Evolutionary conservation across 1,140 invertebrate species (phyloP).

Genomic region (Halesus radiatus): DNA sequence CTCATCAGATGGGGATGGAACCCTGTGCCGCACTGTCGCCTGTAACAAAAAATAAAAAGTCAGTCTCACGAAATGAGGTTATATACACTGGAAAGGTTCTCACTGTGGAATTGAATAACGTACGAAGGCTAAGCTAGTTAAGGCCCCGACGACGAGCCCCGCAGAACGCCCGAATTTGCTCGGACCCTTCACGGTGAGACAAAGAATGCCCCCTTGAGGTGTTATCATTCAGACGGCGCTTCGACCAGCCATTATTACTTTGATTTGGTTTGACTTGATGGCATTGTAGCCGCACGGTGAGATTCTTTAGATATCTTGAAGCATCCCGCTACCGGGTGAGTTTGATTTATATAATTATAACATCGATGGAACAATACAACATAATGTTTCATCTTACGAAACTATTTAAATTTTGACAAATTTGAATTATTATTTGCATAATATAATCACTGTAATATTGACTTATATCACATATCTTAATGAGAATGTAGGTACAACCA

Average conservation of each 20-base stretch:
- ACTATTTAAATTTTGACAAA: no score
- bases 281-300: neutral
- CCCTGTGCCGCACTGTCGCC: constrained; percentile 65
- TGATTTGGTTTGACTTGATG: constrained; percentile 41
- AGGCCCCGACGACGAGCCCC: neutral
- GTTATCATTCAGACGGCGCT: constrained; percentile 52
- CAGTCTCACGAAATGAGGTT: constrained; percentile 33
- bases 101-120: constrained; percentile 38
- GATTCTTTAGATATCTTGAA: no score
- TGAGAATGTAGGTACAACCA: no score
- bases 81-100: constrained; percentile 22
- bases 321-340: no score
- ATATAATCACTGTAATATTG: no score
- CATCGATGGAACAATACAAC: no score
- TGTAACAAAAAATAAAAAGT: constrained; percentile 63
- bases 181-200: constrained; percentile 35
- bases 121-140: constrained; percentile 41
- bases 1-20: constrained; percentile 66
- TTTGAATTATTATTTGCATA: no score
- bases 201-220: constrained; percentile 36
- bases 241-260: constrained; percentile 54
- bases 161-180: neutral
- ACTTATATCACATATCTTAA: no score
- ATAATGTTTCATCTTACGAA: no score
- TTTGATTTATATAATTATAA: no score